Base-by-base conservation (phyloP, 2,113 vertebrate species). In the Rhinolophus ferrumequinum region DNA sequence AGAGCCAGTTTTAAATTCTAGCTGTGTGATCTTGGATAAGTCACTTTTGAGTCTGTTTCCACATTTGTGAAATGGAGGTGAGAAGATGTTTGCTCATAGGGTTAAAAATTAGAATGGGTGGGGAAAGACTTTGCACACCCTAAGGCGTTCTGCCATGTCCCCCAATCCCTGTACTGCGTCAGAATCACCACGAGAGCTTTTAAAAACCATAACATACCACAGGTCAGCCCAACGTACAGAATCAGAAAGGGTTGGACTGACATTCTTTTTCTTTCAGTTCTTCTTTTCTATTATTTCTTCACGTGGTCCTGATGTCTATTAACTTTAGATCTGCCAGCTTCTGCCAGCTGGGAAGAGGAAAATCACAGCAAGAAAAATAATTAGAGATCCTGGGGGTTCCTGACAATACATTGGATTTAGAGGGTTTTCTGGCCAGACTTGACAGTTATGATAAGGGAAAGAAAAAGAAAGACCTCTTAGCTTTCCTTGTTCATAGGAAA, bases 291-390 rank as follows among this genome's bases (percentile, higher is more conserved):
- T 64, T 79, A 19, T 92, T 95, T 35, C 81, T 21, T 83, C 79
- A 24, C 16, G 2, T 47, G 15, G 77, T 88, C 35, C 60, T 60
- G 67, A 16, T 44, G 56, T 87, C 64, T 62, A 3, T 73, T 93
- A 50, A 69, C 93, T 80, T 96, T 47, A 64, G 54, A 69, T 77
- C 56, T 75, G 62, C 83, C 79, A 52, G 64, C 56, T 95, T 94
- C 73, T 94, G 94, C 94, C 54, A 73, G 69, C 28, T 88, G 56
- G 30, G 50, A 92, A 93, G 26, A 94, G 66, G 90, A 94, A 94
- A 88, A 72, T 12, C 3, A 4, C 50, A 86, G 70, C 50, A 80
- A 69, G 93, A 79, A 79, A 72, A 96, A 77, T 2, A 44, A 24
- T 35, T 7, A 16, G 54, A 94, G 28, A 64, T n/a, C 38, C 19